These are phyloP conservation scores for Chrosomus eos DNA, from an alignment of 2,797 vertebrate species.

Conservation along the genomic window DNA sequence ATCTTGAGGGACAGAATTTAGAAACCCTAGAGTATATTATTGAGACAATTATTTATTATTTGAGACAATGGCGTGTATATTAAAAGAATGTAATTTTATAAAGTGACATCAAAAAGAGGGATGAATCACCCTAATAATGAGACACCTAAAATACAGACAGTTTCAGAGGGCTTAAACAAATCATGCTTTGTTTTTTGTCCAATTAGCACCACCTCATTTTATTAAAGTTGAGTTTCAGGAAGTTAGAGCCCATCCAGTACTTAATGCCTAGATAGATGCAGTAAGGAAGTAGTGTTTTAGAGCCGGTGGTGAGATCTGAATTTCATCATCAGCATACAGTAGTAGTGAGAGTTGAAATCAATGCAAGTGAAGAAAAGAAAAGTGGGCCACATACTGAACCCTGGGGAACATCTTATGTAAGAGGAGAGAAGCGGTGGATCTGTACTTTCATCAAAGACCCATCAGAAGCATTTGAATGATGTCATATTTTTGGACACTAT, in stretches of 20 bases:
- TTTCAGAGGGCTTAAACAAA: background rate
- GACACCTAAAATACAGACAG: background rate
- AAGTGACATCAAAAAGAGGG: background rate
- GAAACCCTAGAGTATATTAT: background rate
- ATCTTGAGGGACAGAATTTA: background rate
- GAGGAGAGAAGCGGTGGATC: background rate
- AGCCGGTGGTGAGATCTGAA: background rate
- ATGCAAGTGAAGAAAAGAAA: background rate
- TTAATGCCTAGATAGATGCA: background rate
- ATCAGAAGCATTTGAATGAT: background rate
- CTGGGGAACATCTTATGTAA: slow-evolving; percentile 8
- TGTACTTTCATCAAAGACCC: background rate
- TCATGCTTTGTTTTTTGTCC: background rate
- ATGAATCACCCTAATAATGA: background rate
- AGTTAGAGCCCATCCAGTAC: background rate
- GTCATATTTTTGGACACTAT: background rate
- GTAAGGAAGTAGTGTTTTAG: background rate
- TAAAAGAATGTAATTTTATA: background rate
- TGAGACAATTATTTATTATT: too few species aligned
- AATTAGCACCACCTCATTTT: background rate
- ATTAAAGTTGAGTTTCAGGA: slow-evolving; percentile 2
- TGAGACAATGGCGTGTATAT: background rate
- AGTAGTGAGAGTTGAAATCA: too few species aligned
- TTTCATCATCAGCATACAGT: background rate
- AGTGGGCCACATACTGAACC: slow-evolving; percentile 2